Evolutionary conservation across 1,140 invertebrate species (phyloP).

Genomic region (Drosophila bocki): DNA sequence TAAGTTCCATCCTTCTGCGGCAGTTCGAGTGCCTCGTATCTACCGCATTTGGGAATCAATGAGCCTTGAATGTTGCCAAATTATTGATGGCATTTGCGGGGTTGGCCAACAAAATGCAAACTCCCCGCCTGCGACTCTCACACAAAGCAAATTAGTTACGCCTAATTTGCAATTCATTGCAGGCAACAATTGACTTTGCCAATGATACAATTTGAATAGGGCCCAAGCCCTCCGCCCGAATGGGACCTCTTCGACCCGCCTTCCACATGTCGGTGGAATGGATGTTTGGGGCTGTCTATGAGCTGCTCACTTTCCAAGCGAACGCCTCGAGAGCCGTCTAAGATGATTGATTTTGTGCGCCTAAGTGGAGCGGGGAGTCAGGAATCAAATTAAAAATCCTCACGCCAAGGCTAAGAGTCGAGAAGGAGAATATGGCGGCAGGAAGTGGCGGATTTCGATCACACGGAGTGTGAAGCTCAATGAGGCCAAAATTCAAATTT

Average conservation of each 20-base stretch:
- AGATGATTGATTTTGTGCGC: constrained; percentile 48
- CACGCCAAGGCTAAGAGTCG: constrained; percentile 12
- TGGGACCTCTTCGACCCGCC: constrained; percentile 11
- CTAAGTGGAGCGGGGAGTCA: constrained; percentile 20
- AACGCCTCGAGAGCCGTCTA: constrained; percentile 43
- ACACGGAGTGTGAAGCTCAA: constrained; percentile 3
- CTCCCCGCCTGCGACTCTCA: constrained; percentile 5
- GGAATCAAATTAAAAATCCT: constrained; percentile 58
- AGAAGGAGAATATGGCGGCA: neutral
- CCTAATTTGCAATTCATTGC: constrained; percentile 76
- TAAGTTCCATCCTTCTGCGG: neutral
- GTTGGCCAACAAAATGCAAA: constrained; percentile 30
- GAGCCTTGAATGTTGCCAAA: constrained; percentile 63
- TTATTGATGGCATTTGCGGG: constrained; percentile 25
- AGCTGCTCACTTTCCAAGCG: constrained; percentile 48
- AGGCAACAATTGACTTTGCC: constrained; percentile 69
- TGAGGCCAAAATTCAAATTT: constrained; percentile 3
- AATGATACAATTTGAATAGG: constrained; percentile 68
- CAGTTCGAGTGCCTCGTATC: constrained; percentile 10
- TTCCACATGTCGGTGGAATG: constrained; percentile 14
- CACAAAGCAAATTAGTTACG: constrained; percentile 78
- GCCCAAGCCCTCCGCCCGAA: neutral
- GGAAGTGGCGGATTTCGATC: constrained; percentile 1
- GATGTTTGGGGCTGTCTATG: constrained; percentile 23
- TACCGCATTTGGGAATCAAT: constrained; percentile 41